phyloP scores from a whole-genome alignment of 2,888 invertebrate genomes.

The Netelia melanura region DNA sequence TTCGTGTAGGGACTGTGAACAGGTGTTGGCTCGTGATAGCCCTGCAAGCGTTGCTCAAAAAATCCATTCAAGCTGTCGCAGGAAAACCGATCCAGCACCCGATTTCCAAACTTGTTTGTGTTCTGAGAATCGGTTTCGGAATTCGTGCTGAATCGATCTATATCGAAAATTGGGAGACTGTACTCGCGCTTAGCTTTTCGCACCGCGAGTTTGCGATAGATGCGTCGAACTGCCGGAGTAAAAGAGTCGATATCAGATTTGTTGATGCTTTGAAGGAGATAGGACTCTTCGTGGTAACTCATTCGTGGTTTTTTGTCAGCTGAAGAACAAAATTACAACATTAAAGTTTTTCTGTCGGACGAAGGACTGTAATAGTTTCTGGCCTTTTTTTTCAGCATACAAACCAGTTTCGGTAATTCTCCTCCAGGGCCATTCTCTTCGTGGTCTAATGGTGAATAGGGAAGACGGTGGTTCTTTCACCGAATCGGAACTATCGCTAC shows the following conservation, averaged over 20 bases:
- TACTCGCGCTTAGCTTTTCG: constrained; percentile 87
- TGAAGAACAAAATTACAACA: constrained; percentile 45
- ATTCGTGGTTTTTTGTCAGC: constrained; percentile 81
- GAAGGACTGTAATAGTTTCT: constrained; percentile 19
- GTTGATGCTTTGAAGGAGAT: constrained; percentile 82
- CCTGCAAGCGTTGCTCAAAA: constrained; percentile 85
- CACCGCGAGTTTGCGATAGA: constrained; percentile 87
- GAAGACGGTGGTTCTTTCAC: constrained; percentile 76
- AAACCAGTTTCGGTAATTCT: constrained; percentile 70
- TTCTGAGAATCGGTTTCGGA: constrained; percentile 13
- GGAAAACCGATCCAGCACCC: constrained; percentile 81
- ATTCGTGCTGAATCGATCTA: constrained; percentile 84
- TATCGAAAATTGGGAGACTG: constrained; percentile 86
- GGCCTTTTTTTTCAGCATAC: not conserved
- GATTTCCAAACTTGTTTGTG: constrained; percentile 70
- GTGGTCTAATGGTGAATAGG: constrained; percentile 82
- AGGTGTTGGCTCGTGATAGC: constrained; percentile 85
- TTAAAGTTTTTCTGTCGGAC: not conserved
- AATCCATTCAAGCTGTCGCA: constrained; percentile 73
- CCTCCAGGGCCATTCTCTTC: constrained; percentile 85
- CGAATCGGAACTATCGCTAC: constrained; percentile 69
- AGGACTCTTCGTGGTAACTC: constrained; percentile 85
- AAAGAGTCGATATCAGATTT: constrained; percentile 77
- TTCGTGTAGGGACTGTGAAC: constrained; percentile 91
- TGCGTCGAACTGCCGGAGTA: constrained; percentile 83